Evolutionary conservation across 2,113 vertebrate genomes (phyloP).

Genomic region (Peucedramus taeniatus): DNA sequence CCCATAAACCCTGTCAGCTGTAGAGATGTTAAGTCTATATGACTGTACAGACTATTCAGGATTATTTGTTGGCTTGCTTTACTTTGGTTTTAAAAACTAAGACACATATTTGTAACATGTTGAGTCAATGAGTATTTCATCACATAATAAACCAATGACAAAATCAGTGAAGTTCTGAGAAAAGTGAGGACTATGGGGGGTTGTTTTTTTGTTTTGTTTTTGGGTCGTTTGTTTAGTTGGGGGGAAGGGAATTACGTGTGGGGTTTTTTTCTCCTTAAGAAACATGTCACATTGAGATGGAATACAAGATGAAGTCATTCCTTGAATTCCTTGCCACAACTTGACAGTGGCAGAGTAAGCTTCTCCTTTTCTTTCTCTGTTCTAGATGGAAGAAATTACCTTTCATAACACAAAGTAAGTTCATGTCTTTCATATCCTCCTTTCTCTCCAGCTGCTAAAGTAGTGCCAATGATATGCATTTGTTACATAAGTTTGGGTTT

Average conservation of each 20-base stretch:
- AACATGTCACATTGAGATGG: background rate
- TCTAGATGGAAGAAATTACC: background rate
- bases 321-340: background rate
- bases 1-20: background rate
- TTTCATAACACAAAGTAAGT: background rate
- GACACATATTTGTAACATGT: background rate
- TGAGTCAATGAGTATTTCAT: background rate
- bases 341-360: background rate
- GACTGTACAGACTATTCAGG: background rate
- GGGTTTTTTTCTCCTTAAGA: background rate
- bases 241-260: rapidly evolving
- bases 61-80: background rate
- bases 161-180: background rate
- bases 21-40: background rate
- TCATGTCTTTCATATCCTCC: background rate
- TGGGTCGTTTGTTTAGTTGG: background rate
- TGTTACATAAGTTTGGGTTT: background rate
- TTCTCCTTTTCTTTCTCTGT: background rate
- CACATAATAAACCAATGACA: background rate
- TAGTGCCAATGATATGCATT: background rate
- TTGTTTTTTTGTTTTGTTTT: background rate
- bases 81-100: background rate
- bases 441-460: background rate
- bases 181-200: background rate
- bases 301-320: background rate